Evolutionary conservation across 2,113 vertebrate species (phyloP), one percentile per base, ranked within the genome.

Genomic region (Odontesthes bonariensis): DNA sequence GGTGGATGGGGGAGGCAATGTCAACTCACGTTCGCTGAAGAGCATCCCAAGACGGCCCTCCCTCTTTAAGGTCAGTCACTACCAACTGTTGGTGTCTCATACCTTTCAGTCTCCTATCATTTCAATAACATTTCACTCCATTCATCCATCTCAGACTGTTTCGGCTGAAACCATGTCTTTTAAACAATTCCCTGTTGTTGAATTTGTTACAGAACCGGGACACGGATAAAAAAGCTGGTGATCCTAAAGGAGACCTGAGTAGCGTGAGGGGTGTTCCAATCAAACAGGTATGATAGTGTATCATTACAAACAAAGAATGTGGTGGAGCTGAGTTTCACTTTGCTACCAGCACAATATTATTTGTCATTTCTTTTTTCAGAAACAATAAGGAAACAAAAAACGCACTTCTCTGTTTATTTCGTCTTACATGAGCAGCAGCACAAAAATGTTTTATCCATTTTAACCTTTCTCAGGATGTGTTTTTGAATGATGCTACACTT

Each of bases 11-110:
- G 89, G 79, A 22, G 93, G 93, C 55, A 88, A 94, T 22, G 90
- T 91, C 55, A 96, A 91, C 13, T 92, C 96, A 0, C 94, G 96
- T 22, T 94, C 96, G 8, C 91, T 96, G 75, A 95, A 95, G 88
- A 93, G 89, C 14, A 94, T 95, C 63, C 95, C 96, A 79, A 94
- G 98, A n/a, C 94, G 97, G 46, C 96, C 98, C 66, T 99, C 97
- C 76, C 95, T 99, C 69, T 99, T 99, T 59, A 94, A 96, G 61
- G 98, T 99, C 93, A 93, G 94, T 93, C 3, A 56, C 32, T 1
- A 12, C 38, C 61, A 27, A 35, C 23, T 52, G 66, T 9, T 23
- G 22, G 0, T 13, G 63, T 70, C 33, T 73, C 78, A 1, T 64
- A 69, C 35, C 64, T 79, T 35, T 69, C 12, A 3, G 31, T 38